Evolutionary conservation across 2,797 vertebrate genomes (phyloP).

Genomic region (Acropternis orthonyx): DNA sequence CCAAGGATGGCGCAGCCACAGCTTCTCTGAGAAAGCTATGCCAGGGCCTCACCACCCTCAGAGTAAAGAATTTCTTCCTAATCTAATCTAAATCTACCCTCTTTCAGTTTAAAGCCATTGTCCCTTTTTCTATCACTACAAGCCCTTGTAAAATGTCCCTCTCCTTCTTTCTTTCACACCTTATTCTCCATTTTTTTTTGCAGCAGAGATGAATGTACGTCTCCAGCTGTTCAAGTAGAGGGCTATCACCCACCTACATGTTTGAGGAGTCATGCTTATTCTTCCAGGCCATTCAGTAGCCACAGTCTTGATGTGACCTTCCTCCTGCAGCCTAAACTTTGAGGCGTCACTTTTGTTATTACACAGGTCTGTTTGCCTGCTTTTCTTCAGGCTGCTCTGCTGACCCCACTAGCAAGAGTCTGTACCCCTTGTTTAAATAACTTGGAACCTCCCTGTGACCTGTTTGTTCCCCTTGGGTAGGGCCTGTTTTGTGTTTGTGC

Average conservation of each 20-base stretch:
- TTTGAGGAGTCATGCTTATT: not conserved
- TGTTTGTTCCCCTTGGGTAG: not conserved
- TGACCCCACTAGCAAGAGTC: not conserved
- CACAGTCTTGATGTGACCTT: not conserved
- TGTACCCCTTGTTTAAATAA: not conserved
- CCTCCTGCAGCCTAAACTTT: not conserved
- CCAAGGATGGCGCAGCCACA: not conserved
- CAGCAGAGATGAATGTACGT: not conserved
- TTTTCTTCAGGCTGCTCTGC: not conserved
- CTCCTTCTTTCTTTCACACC: not conserved
- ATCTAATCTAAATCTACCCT: not conserved
- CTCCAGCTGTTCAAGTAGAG: not conserved
- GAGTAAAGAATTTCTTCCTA: not conserved
- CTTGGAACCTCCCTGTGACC: accelerated
- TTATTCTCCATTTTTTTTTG: not conserved
- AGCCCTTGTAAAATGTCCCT: not conserved
- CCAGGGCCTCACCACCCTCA: not conserved
- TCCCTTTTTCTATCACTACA: not conserved
- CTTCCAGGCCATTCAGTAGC: not conserved
- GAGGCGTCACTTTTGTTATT: not conserved
- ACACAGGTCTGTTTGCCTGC: no score
- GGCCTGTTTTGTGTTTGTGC: not conserved
- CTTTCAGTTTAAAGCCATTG: not conserved
- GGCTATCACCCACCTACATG: not conserved
- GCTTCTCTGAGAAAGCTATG: not conserved